These are phyloP conservation scores for Bombylius major DNA, from an alignment of 2,888 invertebrate species.

Conservation along the genomic window DNA sequence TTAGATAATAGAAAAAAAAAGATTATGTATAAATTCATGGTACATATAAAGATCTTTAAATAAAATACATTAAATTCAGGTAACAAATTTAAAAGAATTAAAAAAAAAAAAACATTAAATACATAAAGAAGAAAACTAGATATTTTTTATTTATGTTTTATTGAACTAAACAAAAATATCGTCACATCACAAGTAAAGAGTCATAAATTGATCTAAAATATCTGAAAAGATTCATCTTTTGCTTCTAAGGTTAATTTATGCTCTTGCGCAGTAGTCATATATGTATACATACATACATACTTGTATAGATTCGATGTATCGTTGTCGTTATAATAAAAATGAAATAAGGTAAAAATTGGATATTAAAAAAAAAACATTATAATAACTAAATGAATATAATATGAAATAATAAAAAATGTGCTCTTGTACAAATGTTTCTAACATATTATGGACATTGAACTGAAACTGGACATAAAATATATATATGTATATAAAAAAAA, in stretches of 20 bases:
- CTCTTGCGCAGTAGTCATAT: no score
- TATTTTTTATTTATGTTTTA: no score
- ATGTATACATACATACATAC: not conserved
- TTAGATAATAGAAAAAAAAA: no score
- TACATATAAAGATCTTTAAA: no score
- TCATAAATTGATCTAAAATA: not conserved
- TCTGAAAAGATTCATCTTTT: not conserved
- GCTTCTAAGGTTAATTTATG: not conserved
- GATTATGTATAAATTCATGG: no score
- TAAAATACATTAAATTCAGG: no score
- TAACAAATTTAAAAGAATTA: no score
- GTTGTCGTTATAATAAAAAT: not conserved
- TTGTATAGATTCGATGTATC: not conserved
- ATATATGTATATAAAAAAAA: no score
- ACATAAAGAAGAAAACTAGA: no score
- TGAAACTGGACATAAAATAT: not conserved
- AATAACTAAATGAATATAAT: not conserved
- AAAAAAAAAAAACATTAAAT: no score
- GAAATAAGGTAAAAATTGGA: not conserved
- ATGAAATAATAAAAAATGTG: not conserved
- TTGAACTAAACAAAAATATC: no score
- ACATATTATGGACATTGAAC: not conserved
- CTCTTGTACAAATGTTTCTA: not conserved
- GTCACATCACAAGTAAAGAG: not conserved
- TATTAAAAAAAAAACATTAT: not conserved